Evolutionary conservation across 2,113 vertebrate genomes (phyloP).

Genomic region (Pseudopipra pipra): DNA sequence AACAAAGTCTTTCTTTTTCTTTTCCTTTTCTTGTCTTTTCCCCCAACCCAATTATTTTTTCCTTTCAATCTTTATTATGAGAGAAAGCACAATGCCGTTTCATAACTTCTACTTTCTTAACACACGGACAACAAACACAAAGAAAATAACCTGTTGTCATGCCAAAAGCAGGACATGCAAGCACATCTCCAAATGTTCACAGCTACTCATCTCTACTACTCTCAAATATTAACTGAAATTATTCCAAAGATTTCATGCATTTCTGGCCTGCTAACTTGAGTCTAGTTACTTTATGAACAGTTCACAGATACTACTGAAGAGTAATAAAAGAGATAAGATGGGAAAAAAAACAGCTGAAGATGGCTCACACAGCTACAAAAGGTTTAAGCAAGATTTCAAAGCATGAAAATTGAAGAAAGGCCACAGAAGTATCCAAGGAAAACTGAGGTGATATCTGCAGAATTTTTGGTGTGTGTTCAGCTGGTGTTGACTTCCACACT

Average conservation of each 20-base stretch:
- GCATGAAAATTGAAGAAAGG: not conserved
- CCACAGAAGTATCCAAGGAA: not conserved
- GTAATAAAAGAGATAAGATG: not conserved
- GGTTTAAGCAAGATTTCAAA: not conserved
- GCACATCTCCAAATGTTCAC: not conserved
- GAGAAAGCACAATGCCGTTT: not conserved
- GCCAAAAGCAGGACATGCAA: not conserved
- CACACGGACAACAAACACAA: not conserved
- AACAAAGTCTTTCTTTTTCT: not conserved
- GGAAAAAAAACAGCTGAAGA: not conserved
- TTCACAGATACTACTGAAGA: not conserved
- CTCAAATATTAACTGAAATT: not conserved
- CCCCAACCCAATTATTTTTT: not conserved
- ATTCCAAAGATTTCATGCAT: not conserved
- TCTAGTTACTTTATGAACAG: not conserved
- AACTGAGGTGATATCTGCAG: not conserved
- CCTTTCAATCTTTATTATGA: not conserved
- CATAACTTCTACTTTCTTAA: not conserved
- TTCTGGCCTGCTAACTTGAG: not conserved
- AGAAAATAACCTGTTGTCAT: not conserved
- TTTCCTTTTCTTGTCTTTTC: not conserved
- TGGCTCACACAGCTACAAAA: not conserved
- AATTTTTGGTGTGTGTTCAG: not conserved
- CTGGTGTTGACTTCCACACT: not conserved
- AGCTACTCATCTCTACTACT: not conserved